Base-by-base conservation (phyloP, 2,113 vertebrate genomes). In the Paratilapia polleni region DNA sequence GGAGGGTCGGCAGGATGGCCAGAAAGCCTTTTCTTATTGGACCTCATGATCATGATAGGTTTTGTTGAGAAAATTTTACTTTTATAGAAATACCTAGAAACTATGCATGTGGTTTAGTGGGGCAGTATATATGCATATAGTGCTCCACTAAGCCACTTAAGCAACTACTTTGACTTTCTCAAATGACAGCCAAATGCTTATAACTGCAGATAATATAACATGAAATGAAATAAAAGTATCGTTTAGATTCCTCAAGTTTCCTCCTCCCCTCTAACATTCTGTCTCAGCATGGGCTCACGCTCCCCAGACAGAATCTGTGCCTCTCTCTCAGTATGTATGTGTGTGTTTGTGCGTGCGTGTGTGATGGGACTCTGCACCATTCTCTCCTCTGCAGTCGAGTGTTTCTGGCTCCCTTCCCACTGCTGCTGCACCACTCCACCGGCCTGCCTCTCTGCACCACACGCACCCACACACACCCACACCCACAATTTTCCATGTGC, bases 321-420 rank as follows among this genome's bases (percentile, higher is more conserved):
- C 52, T 84, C 73, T 88, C 74, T 83, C 79, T 91, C 57, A 63
- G 56, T 76, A 19, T 52, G 75, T 63, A 78, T 82, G 85, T 77
- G 61, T 61, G 73, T 86, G 76, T 80, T 68, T 79, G 77, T 82
- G 73, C 14, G 85, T 64, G 79, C 41, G 24, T 86, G 82, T 28
- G 82, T 38, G 81, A 88, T 75, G 86, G 78, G 89, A 93, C 91
- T 94, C 93, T 95, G 94, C 94, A 94, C 91, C 92, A 94, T 91
- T 95, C 89, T 91, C 84, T 91, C 87, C 91, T 92, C 93, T 91
- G 94, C 93, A 95, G 93, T 94, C 85, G 83, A 89, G 88, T 93
- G 91, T 92, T 95, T 93, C 91, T 93, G 92, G 94, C 92, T 92
- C 86, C 64, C 88, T 93, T 94, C 94, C 92, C 87, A 91, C 88